A percentile compares a stretch with the other conserved stretches of the same genome.
Conservation (phyloP, 37 sponge, comb jelly and placozoan genomes). For the Ephydatia muelleri region DNA sequence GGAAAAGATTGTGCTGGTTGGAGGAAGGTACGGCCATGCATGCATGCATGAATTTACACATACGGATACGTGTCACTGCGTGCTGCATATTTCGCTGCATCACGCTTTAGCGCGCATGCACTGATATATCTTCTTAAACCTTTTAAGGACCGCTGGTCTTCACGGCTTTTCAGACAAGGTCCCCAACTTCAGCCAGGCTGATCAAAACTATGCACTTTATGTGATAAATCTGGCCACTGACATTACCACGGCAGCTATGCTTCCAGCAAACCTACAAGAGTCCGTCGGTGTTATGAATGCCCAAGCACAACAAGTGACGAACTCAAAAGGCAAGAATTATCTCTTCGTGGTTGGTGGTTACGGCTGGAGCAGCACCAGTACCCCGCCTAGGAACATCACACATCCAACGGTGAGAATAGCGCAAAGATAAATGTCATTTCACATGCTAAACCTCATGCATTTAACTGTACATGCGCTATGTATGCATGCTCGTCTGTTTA, state of each 20-base stretch:
- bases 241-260: neutral
- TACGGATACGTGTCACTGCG: no score
- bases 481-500: no score
- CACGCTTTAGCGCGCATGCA: no score
- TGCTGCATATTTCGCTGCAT: no score
- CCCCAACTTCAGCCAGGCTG: neutral
- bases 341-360: slow-evolving; percentile 18
- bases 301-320: neutral
- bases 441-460: no score
- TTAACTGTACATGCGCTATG: no score
- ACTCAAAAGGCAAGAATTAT: neutral
- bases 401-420: neutral
- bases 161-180: neutral
- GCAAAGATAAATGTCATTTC: neutral
- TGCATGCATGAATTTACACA: no score
- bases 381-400: neutral
- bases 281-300: slow-evolving; percentile 12
- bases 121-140: neutral
- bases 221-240: neutral
- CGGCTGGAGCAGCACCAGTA: neutral
- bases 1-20: no score
- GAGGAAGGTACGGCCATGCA: no score
- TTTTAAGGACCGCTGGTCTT: slow-evolving; percentile 18
- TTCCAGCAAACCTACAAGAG: neutral
- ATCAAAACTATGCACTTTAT: slow-evolving; percentile 8